Evolutionary conservation across 2,113 vertebrate species (phyloP).

Genomic region (Ciconia stormi): DNA sequence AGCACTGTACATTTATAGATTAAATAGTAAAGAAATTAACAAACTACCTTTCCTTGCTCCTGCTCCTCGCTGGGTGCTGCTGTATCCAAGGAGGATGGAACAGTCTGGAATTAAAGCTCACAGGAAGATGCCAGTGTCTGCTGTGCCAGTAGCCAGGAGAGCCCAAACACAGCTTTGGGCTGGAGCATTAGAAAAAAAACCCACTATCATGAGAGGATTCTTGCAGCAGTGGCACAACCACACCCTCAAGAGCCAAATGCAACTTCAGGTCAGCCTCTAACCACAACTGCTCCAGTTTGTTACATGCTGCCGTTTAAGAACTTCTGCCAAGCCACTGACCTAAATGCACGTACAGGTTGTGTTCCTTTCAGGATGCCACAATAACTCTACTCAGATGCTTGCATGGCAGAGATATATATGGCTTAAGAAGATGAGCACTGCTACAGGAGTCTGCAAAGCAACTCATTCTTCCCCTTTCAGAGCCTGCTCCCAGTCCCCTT

Average conservation of each 20-base stretch:
- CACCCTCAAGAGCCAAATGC: background rate
- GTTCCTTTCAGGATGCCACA: background rate
- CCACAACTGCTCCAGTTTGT: background rate
- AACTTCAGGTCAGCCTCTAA: background rate
- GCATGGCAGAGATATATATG: accelerated
- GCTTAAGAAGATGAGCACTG: background rate
- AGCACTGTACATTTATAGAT: background rate
- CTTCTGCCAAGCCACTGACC: background rate
- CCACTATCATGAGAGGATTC: background rate
- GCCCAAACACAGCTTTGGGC: background rate
- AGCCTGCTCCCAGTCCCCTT: background rate
- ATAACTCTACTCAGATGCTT: background rate
- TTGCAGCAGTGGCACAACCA: background rate
- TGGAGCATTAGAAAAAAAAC: background rate
- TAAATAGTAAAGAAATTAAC: background rate
- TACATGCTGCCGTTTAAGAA: background rate
- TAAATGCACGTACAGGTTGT: background rate
- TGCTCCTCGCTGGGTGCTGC: background rate
- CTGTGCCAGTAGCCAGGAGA: background rate
- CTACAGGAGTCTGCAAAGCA: background rate
- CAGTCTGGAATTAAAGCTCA: background rate
- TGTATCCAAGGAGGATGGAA: background rate
- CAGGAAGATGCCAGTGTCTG: background rate
- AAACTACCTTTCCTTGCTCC: background rate
- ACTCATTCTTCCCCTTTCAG: background rate